Percentiles rank a stretch among this genome's conserved stretches.
These are phyloP conservation scores for Hippocampus comes DNA, from an alignment of 2,113 vertebrate genomes.

Conservation along the genomic window DNA sequence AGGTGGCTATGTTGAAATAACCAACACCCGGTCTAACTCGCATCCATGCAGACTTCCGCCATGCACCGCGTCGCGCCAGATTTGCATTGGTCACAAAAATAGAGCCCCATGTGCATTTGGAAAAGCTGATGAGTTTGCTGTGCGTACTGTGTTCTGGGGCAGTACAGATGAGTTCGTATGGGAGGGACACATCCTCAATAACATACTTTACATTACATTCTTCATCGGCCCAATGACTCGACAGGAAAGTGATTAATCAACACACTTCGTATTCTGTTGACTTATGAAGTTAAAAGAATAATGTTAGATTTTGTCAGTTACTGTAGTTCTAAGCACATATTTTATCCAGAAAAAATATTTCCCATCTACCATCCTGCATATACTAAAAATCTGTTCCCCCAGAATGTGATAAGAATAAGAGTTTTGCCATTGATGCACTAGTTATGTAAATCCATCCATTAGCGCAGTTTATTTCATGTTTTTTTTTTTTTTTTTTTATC, in stretches of 20 bases:
- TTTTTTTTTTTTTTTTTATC: background rate
- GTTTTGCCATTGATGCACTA: no score
- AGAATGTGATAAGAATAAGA: constrained; percentile 26
- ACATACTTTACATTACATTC: constrained; percentile 27
- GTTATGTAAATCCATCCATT: background rate
- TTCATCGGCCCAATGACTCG: background rate
- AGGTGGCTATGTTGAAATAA: no score
- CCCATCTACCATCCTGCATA: background rate
- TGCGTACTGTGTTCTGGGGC: constrained; percentile 20
- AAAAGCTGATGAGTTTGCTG: constrained; percentile 26
- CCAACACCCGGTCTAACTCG: no score
- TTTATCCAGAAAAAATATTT: constrained; percentile 1
- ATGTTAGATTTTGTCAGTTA: constrained; percentile 6
- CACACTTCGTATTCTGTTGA: constrained; percentile 6
- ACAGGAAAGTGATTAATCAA: constrained; percentile 17
- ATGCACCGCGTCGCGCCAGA: no score
- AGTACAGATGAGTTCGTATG: constrained; percentile 20
- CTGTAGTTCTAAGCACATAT: background rate
- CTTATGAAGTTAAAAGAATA: constrained; percentile 17
- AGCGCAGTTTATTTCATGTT: background rate
- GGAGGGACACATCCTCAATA: constrained; percentile 22
- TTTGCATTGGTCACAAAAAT: no score
- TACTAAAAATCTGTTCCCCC: background rate
- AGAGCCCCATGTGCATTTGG: background rate
- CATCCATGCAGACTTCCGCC: no score